phyloP scores from a whole-genome alignment of 30 jellyfish, hydroid and myxozoan species.

The Aurelia coerulea region DNA sequence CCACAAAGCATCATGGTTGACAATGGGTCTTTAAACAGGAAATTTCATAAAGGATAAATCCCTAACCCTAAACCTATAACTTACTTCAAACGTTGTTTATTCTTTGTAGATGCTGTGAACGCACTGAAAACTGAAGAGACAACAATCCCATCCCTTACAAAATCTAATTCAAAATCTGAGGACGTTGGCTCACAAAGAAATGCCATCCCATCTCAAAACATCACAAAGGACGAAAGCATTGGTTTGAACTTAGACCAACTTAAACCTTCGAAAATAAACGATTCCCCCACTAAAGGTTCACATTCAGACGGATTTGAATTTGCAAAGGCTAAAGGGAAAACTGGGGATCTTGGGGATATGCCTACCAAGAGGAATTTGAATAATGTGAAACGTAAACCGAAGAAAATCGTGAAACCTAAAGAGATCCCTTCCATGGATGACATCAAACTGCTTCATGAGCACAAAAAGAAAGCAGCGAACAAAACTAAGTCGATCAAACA shows the following conservation, averaged over 20 bases:
- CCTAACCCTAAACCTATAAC: too few species aligned
- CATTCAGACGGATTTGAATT: not conserved
- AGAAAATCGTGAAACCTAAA: not conserved
- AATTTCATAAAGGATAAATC: too few species aligned
- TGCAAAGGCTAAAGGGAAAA: not conserved
- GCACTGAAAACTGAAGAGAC: too few species aligned
- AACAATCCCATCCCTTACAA: too few species aligned
- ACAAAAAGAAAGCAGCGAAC: not conserved
- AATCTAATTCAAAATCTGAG: too few species aligned
- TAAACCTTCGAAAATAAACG: not conserved
- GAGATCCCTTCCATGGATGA: conserved; percentile 48
- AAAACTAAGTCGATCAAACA: not conserved
- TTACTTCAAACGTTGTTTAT: too few species aligned
- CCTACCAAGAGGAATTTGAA: not conserved
- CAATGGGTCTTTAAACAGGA: too few species aligned
- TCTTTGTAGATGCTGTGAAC: too few species aligned
- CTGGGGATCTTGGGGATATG: not conserved
- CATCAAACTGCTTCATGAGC: conserved; percentile 30
- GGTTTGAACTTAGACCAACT: not conserved
- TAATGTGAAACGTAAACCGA: not conserved
- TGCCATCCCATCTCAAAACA: not conserved
- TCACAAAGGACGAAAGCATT: not conserved
- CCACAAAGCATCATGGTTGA: too few species aligned
- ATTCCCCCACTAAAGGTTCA: not conserved
- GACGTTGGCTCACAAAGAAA: not conserved